Conservation (phyloP, 2,797 vertebrate genomes). For the Menidia menidia region DNA sequence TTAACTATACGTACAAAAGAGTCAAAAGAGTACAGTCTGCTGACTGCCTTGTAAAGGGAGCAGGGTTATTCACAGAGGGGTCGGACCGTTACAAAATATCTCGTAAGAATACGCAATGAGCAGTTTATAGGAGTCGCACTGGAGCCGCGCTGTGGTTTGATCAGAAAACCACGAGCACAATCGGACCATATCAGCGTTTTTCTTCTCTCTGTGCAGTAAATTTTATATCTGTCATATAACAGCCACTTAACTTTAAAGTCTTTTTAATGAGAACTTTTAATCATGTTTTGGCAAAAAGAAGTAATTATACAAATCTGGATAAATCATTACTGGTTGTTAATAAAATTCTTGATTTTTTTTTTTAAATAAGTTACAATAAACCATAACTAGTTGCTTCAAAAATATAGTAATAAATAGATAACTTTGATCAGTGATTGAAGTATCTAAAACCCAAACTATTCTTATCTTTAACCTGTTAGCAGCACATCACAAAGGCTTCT, state of each 20-base stretch:
- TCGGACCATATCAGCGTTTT: constrained; percentile 25
- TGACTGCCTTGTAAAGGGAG: constrained; percentile 32
- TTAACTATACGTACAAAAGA: constrained; percentile 78
- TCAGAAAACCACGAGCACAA: constrained; percentile 60
- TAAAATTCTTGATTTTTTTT: constrained; percentile 65
- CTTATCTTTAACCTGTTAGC: constrained; percentile 31
- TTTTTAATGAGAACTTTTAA: constrained; percentile 49
- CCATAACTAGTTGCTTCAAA: constrained; percentile 64
- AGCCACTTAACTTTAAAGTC: constrained; percentile 45
- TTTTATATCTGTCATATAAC: constrained; percentile 40
- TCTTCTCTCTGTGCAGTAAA: constrained; percentile 25
- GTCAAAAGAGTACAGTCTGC: constrained; percentile 59
- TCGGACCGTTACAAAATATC: constrained; percentile 68
- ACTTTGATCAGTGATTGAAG: constrained; percentile 46
- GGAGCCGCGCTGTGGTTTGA: constrained; percentile 57
- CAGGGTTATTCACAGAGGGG: constrained; percentile 57
- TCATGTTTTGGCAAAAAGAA: constrained; percentile 66
- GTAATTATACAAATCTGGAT: constrained; percentile 68
- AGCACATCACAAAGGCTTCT: constrained; percentile 42
- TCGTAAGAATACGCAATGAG: constrained; percentile 57
- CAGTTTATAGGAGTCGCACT: constrained; percentile 53
- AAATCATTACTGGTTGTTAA: constrained; percentile 62
- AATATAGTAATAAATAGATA: constrained; percentile 78
- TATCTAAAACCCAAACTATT: constrained; percentile 31
- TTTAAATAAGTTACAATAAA: constrained; percentile 62